Evolutionary conservation across 2,888 invertebrate species (phyloP), one percentile per base, ranked within the genome.

Genomic region (Rhamphomyia laevipes): DNA sequence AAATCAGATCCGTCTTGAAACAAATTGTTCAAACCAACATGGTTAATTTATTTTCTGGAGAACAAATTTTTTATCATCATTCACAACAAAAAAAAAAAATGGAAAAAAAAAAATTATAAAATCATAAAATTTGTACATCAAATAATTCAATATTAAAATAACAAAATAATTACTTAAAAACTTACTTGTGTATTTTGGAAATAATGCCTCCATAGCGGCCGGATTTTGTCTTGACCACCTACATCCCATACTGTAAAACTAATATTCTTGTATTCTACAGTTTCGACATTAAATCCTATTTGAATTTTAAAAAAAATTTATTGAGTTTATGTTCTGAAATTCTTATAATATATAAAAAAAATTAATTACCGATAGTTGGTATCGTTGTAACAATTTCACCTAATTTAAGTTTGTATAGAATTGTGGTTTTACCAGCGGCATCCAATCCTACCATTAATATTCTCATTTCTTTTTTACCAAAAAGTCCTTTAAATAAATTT

Each of bases 211-310:
- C 65, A 65, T 51, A 66, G 52, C 5, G 55, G 50, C 1, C 66
- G 61, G 21, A 64, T 60, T 30, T 59, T 57, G 45, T 59, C 55
- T 44, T 65, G 64, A 1, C 64, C 66, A 16, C 65, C 65, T 49
- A 65, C 59, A 48, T 66, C 65, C 63, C 63, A 66, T 10, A 66
- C 59, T 0, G 63, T 65, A 41, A 66, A 59, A 4, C 57, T 57
- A 21, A 65, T 52, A n/a, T 64, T 63, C 45, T 62, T 64, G 42
- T 63, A 65, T 37, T 63, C 57, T 5, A 64, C 57, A 7, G 61
- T 59, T 48, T 65, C 64, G 1, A 65, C 64, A 55, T 65, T 65
- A 16, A 64, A 65, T 1, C 97, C 96, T 42, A 9, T 16, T 4
- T 13, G 35, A 35, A 12, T 13, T n/a, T 16, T 10, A 38, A 38